Base-by-base conservation (phyloP, 1,140 invertebrate species). In the Micrasema longulum region DNA sequence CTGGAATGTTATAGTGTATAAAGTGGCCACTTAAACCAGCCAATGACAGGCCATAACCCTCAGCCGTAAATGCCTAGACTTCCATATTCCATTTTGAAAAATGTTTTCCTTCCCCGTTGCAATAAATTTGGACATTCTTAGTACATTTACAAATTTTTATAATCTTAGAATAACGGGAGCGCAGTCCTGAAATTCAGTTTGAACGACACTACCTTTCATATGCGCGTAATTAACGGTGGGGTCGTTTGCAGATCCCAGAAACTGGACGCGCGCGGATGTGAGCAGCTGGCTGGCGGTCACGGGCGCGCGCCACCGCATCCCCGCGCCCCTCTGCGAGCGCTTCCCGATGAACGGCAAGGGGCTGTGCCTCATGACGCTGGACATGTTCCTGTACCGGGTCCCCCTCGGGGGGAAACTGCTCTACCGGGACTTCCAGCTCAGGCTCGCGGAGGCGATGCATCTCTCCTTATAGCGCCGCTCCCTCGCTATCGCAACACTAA, bases 341-440 rank as follows among this genome's bases (percentile, higher is more conserved):
- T 93, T 93, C 79, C 86, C 89, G 1, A 93, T 93, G 91, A 93
- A 93, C 79, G 91, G 91, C 22, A 93, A 93, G 80, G 91, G 90
- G 3, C 81, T 93, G 2, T 92, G 91, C 73, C 85, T 93, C 45
- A 93, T 93, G 91, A 88, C 87, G 18, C 82, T 88, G 1, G 88
- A 90, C 36, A 93, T 93, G 91, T 93, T 92, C 83, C 83, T 89
- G 1, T 84, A 85, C 68, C 82, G 91, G 22, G 91, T 92, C 9
- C 91, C 91, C 1, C 79, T 89, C 1, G 89, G 88, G 0, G 91
- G 91, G 22, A 90, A 90, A 78, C 82, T 89, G 62, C 83, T 92
- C 36, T 90, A 92, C 76, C 71, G 75, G 43, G 84, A 86, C 76
- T 86, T 86, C 69, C 84, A 85, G 71, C 76, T 85, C 9, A 69